Conservation (phyloP, 2,888 invertebrate genomes). For the Caenorhabditis sinica region DNA sequence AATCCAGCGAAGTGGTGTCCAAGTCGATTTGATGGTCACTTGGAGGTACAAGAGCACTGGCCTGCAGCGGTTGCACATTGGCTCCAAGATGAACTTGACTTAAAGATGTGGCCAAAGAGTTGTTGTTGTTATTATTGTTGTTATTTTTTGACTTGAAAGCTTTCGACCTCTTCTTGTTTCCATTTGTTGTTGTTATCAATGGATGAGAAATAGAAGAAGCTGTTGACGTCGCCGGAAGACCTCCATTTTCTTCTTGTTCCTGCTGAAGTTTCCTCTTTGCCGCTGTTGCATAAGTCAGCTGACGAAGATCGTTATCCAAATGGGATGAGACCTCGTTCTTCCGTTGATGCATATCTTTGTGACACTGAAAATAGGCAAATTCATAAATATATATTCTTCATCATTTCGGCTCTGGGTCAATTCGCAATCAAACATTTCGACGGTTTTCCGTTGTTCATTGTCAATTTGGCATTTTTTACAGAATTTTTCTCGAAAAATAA, state of each 20-base stretch:
- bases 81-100: constrained; percentile 57
- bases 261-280: constrained; percentile 78
- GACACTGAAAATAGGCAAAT: constrained; percentile 72
- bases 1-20: constrained; percentile 74
- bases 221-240: constrained; percentile 56
- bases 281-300: constrained; percentile 82
- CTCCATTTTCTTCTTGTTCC: constrained; percentile 67
- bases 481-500: no score
- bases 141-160: constrained; percentile 30
- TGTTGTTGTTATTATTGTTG: constrained; percentile 30
- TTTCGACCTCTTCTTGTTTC: constrained; percentile 69
- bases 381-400: no score
- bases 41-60: constrained; percentile 71
- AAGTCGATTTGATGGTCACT: constrained; percentile 75
- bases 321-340: constrained; percentile 81
- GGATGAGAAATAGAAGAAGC: constrained; percentile 66
- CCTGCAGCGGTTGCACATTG: constrained; percentile 70
- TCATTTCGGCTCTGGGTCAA: no score
- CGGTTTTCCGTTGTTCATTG: no score
- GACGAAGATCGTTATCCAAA: constrained; percentile 78
- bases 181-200: constrained; percentile 71
- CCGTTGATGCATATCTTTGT: constrained; percentile 83
- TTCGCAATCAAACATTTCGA: no score
- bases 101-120: constrained; percentile 9
- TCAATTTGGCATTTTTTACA: no score